These are phyloP conservation scores for Dicyrtomina minuta DNA, from an alignment of 2,888 invertebrate species.

Conservation along the genomic window DNA sequence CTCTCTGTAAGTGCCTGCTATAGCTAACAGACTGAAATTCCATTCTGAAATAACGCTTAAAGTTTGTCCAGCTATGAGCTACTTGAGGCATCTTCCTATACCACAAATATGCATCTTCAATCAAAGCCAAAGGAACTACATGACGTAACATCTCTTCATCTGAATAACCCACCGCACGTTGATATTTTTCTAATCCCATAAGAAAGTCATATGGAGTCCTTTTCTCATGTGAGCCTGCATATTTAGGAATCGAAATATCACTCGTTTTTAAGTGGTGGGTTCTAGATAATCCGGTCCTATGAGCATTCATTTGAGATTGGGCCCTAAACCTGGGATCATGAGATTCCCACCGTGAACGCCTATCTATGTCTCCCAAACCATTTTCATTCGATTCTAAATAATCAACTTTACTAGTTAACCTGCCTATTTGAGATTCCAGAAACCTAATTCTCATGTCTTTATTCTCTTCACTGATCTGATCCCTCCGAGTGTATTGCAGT, in stretches of 20 bases:
- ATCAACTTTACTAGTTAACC: too few species aligned
- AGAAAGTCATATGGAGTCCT: conserved; percentile 42
- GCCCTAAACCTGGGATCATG: too few species aligned
- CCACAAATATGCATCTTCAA: conserved; percentile 38
- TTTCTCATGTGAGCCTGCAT: conserved; percentile 31
- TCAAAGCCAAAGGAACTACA: conserved; percentile 35
- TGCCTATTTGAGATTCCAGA: too few species aligned
- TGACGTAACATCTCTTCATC: conserved; percentile 31
- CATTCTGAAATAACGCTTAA: conserved; percentile 22
- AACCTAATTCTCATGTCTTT: too few species aligned
- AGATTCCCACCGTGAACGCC: too few species aligned
- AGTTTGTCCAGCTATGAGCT: conserved; percentile 13
- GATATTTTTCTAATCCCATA: conserved; percentile 36
- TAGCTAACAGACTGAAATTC: conserved; percentile 42
- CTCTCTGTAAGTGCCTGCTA: conserved; percentile 25
- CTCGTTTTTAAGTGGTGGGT: conserved; percentile 26
- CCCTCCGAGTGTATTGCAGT: too few species aligned
- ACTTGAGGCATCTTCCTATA: conserved; percentile 30
- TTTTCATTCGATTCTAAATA: too few species aligned
- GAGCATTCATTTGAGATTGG: too few species aligned
- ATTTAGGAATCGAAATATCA: conserved; percentile 36
- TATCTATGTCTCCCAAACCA: too few species aligned
- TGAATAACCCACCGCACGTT: conserved; percentile 27
- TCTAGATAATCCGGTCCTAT: too few species aligned
- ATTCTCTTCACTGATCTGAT: too few species aligned